A percentile compares a stretch with the other conserved stretches of the same genome.
Evolutionary conservation across 1,140 invertebrate genomes (phyloP).

Genomic region (Anthonomus grandis): DNA sequence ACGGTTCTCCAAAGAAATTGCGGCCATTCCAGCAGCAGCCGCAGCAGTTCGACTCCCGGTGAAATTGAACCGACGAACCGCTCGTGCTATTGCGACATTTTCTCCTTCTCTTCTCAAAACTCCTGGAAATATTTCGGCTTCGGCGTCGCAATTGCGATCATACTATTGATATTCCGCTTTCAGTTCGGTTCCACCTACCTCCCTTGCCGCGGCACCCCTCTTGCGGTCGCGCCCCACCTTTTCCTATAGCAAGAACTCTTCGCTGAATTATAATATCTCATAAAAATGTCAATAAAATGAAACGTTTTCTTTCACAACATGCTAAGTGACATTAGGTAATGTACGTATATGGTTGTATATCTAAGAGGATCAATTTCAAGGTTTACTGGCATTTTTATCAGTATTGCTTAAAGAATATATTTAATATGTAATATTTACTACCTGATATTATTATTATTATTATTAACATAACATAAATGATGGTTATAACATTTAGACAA

Average conservation of each 20-base stretch:
- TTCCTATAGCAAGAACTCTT: conserved; percentile 23
- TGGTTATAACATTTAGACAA: too few species aligned
- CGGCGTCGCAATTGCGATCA: conserved; percentile 46
- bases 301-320: conserved; percentile 31
- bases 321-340: conserved; percentile 30
- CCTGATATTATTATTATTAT: too few species aligned
- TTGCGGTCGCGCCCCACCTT: conserved; percentile 28
- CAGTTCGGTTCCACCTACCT: conserved; percentile 39
- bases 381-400: too few species aligned
- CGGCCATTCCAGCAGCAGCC: too few species aligned
- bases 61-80: too few species aligned
- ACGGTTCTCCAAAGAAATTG: neutral
- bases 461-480: too few species aligned
- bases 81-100: neutral
- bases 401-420: too few species aligned
- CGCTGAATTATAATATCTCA: conserved; percentile 41
- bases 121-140: conserved; percentile 31
- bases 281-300: conserved; percentile 40
- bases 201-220: conserved; percentile 6
- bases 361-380: too few species aligned
- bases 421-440: too few species aligned
- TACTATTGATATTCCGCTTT: conserved; percentile 49
- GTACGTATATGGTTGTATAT: too few species aligned
- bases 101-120: conserved; percentile 3
- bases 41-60: too few species aligned